Percentiles rank a stretch among this genome's conserved stretches.
Evolutionary conservation across 1,140 invertebrate genomes (phyloP).

Genomic region (Paralvinella palmiformis): DNA sequence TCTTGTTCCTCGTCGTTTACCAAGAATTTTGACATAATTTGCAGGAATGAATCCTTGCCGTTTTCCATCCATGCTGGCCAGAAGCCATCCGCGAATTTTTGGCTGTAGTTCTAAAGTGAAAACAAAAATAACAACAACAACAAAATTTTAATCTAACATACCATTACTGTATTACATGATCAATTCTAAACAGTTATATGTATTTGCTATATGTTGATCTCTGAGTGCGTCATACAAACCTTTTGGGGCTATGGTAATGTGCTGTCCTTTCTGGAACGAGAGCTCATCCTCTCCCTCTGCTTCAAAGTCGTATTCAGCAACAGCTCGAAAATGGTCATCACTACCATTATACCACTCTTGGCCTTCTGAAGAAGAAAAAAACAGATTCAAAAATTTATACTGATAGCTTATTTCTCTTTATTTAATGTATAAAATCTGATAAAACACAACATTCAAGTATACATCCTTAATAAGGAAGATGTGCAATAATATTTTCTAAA

Average conservation of each 20-base stretch:
- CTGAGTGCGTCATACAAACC: conserved; percentile 37
- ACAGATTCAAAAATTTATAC: no score
- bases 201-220: no score
- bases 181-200: no score
- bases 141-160: not conserved
- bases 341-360: conserved; percentile 59
- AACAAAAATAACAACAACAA: not conserved
- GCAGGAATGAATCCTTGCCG: conserved; percentile 70
- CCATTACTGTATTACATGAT: no score
- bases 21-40: conserved; percentile 65
- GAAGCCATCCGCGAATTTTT: conserved; percentile 51
- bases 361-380: conserved; percentile 30
- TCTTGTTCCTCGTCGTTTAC: conserved; percentile 34
- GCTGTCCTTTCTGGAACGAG: conserved; percentile 68
- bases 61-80: conserved; percentile 58
- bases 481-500: no score
- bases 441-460: no score
- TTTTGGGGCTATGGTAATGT: conserved; percentile 73
- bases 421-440: no score
- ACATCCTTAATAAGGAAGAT: no score
- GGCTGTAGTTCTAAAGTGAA: conserved; percentile 60
- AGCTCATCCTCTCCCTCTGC: conserved; percentile 69
- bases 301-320: conserved; percentile 70
- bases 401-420: no score
- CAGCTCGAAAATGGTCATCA: conserved; percentile 63